Conservation (phyloP, 2,797 vertebrate genomes). For the Cirrhinus molitorella region DNA sequence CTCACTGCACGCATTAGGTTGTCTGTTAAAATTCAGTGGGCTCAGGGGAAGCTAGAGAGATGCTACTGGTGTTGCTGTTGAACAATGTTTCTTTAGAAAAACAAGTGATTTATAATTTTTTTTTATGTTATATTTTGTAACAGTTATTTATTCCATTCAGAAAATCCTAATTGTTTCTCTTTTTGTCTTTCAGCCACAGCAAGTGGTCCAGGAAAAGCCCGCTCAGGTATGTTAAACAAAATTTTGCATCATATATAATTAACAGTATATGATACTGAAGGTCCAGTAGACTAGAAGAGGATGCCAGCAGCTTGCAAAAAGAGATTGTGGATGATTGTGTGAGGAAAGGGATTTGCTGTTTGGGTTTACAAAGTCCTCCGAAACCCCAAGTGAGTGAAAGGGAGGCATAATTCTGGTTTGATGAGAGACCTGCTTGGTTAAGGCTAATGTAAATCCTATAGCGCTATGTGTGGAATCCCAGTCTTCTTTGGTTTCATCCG, state of each 20-base stretch:
- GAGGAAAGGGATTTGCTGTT: constrained; percentile 64
- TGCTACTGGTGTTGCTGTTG: too few relatives aligned
- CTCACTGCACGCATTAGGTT: too few relatives aligned
- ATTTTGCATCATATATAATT: not conserved
- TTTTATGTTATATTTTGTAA: not conserved
- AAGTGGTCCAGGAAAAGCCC: constrained; percentile 93
- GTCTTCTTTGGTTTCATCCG: constrained; percentile 80
- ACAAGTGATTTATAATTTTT: not conserved
- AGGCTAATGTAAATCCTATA: constrained; percentile 84
- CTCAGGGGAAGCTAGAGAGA: too few relatives aligned
- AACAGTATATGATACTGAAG: not conserved
- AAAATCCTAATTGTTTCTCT: constrained; percentile 45
- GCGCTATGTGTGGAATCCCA: constrained; percentile 77
- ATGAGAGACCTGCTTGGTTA: constrained; percentile 77
- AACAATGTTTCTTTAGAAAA: too few relatives aligned
- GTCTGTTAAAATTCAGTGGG: too few relatives aligned
- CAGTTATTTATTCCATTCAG: not conserved
- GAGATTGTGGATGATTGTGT: constrained; percentile 56
- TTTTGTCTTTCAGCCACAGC: constrained; percentile 86
- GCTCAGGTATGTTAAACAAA: constrained; percentile 85
- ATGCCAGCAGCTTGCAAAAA: not conserved
- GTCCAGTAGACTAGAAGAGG: not conserved
- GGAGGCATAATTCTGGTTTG: constrained; percentile 80
- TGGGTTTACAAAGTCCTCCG: constrained; percentile 54
- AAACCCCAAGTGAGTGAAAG: constrained; percentile 74